Conservation (phyloP, 1,140 invertebrate species). For the Drosophila hydei region DNA sequence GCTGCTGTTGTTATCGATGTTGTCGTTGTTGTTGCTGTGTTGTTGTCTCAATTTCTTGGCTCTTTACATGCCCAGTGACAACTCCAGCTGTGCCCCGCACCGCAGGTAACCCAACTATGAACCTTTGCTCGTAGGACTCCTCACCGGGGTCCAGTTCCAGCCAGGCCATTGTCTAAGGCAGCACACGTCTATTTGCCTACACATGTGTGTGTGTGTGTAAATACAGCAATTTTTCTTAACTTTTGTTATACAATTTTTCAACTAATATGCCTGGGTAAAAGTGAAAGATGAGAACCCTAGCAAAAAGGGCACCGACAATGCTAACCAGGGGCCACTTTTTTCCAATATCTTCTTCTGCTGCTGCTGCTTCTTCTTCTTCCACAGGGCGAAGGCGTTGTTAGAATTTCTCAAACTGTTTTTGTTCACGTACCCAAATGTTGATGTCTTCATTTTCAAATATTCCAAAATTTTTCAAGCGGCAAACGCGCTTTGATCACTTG, state of each 20-base stretch:
- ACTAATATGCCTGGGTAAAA: slow-evolving; percentile 66
- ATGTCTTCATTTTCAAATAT: slow-evolving; percentile 65
- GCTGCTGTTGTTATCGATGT: slow-evolving; percentile 41
- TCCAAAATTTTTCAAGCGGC: slow-evolving; percentile 54
- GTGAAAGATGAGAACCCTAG: slow-evolving; percentile 78
- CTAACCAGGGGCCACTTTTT: slow-evolving; percentile 10
- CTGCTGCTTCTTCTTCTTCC: not conserved
- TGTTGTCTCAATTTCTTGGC: slow-evolving; percentile 71
- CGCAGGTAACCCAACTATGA: slow-evolving; percentile 63
- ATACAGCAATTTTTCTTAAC: slow-evolving; percentile 67
- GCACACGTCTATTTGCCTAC: slow-evolving; percentile 60
- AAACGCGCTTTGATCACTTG: slow-evolving; percentile 69
- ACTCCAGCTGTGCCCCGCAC: slow-evolving; percentile 80
- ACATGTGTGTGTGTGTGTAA: slow-evolving; percentile 15
- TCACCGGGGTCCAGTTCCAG: slow-evolving; percentile 52
- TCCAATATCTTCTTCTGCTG: not conserved
- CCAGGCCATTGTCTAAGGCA: slow-evolving; percentile 65
- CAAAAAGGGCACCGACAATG: slow-evolving; percentile 70
- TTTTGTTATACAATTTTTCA: slow-evolving; percentile 81
- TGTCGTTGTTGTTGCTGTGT: slow-evolving; percentile 31
- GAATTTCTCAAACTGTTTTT: slow-evolving; percentile 69
- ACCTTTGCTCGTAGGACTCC: slow-evolving; percentile 49
- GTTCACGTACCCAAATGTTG: slow-evolving; percentile 30
- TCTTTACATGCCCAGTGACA: slow-evolving; percentile 83
- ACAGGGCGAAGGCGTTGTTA: slow-evolving; percentile 53